A percentile compares a stretch with the other conserved stretches of the same genome.
Conservation (phyloP, 2,113 vertebrate genomes). For the Catagonus wagneri region DNA sequence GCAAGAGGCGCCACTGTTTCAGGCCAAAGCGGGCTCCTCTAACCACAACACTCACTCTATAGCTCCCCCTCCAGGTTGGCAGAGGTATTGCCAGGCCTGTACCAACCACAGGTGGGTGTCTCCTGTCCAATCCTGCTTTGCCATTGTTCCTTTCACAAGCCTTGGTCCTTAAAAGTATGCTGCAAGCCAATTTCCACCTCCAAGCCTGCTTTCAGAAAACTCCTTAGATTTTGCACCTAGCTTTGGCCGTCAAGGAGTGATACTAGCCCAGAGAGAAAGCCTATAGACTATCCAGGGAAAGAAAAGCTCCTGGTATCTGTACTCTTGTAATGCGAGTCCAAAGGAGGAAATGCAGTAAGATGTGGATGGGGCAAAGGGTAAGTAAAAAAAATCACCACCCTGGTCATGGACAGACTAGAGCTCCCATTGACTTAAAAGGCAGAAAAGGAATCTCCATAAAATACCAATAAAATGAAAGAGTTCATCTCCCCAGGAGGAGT, state of each 20-base stretch:
- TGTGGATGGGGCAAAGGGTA: neutral
- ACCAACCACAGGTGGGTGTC: accelerated
- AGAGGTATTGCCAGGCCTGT: neutral
- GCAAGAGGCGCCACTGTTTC: accelerated
- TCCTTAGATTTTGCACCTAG: neutral
- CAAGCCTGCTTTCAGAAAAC: neutral
- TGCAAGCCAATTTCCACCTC: neutral
- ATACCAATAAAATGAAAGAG: neutral
- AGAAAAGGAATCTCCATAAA: neutral
- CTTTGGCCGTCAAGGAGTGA: neutral
- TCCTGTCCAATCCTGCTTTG: neutral
- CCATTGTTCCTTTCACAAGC: neutral
- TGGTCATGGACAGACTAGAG: neutral
- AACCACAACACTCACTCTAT: neutral
- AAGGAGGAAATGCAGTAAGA: neutral
- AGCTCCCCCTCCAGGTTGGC: neutral
- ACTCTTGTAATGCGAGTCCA: neutral
- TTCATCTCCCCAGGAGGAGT: neutral
- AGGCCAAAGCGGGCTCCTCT: neutral
- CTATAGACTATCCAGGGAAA: neutral
- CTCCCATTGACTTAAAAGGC: neutral
- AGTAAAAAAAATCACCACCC: too few species aligned
- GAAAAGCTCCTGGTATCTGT: neutral
- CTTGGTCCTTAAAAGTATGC: neutral
- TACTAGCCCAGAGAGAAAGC: neutral